Evolutionary conservation across 2,797 vertebrate species (phyloP).

Genomic region (Muscicapa striata): DNA sequence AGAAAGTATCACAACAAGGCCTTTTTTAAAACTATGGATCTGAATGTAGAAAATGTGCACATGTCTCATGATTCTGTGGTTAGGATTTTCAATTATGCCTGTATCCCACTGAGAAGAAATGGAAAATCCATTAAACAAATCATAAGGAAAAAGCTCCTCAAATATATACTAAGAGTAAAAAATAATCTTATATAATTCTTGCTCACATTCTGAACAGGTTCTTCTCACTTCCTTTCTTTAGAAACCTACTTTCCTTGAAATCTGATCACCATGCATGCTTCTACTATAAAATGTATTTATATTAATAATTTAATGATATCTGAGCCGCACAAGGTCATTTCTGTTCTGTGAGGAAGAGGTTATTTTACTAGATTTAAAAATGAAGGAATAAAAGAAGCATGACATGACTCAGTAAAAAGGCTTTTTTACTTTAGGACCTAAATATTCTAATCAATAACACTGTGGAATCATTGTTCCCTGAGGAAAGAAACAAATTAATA

Average conservation of each 20-base stretch:
- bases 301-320: neutral
- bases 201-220: neutral
- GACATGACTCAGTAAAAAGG: neutral
- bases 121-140: neutral
- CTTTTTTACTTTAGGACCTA: neutral
- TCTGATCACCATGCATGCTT: neutral
- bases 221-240: neutral
- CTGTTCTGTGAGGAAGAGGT: neutral
- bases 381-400: neutral
- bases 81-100: neutral
- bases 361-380: slow-evolving; percentile 14
- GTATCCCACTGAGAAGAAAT: neutral
- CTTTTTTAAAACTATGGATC: neutral
- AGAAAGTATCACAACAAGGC: neutral
- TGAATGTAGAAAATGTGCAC: neutral
- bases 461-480: neutral
- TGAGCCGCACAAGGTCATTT: neutral
- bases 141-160: neutral
- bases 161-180: neutral
- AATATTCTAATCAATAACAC: neutral
- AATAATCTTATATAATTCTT: neutral
- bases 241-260: neutral
- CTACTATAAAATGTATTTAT: neutral
- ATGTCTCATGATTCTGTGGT: neutral
- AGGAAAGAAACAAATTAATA: neutral